Base-by-base conservation (phyloP, 2,888 invertebrate genomes). In the Melipona beecheii region DNA sequence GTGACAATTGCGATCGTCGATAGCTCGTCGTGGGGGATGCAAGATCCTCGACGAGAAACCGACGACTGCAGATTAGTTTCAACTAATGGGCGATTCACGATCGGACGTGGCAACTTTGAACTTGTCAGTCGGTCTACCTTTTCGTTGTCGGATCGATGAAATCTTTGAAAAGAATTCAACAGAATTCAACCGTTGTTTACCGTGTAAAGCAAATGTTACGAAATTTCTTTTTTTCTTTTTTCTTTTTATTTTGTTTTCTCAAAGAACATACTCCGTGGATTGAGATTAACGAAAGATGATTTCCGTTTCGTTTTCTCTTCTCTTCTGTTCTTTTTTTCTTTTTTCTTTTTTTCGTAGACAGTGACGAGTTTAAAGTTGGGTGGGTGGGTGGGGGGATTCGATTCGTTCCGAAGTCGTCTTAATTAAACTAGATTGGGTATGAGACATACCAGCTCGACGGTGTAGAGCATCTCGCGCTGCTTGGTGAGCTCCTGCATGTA, bases 401-500 rank as follows among this genome's bases (percentile, higher is more conserved):
- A 66, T 50, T 70, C 31, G 75, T 68, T 75, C 71, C 49, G 43
- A 70, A 52, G 21, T 74, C 60, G 36, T 83, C 65, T 69, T 81
- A 87, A 86, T 90, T 90, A 90, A 90, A 90, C 91, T 90, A 91
- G 89, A 91, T 91, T 93, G 91, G 94, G 94, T 93, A 94, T 90
- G 93, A 92, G 94, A 95, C 96, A 96, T 96, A 97, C 97, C 97
- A 97, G 96, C 96, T 97, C 97, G 95, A 97, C 97, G 95, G 97
- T 97, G 96, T 97, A 96, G 95, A 97, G 96, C 95, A 97, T 96
- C 96, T 97, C 97, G 95, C 97, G 96, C 95, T 97, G 97, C 95
- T 97, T 97, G 96, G 96, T 97, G 96, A 98, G 97, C 97, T 98
- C 98, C 95, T 98, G 97, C 96, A 97, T 97, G 96, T 97, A 97